phyloP scores from a whole-genome alignment of 1,140 invertebrate genomes.

The Aphidius ervi region DNA sequence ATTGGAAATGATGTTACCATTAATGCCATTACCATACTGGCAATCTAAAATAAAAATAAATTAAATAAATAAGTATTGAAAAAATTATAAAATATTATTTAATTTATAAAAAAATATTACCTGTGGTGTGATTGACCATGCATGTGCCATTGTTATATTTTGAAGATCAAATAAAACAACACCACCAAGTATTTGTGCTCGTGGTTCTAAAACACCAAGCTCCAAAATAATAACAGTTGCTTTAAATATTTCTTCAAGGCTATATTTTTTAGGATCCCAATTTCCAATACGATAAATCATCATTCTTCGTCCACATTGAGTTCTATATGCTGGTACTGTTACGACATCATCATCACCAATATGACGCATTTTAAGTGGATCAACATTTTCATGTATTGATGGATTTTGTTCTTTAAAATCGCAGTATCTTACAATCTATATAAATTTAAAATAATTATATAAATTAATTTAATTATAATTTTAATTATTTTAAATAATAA shows the following conservation, averaged over 20 bases:
- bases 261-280: slow-evolving; percentile 66
- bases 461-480: background rate
- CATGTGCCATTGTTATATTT: slow-evolving; percentile 65
- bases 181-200: slow-evolving; percentile 71
- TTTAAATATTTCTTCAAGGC: slow-evolving; percentile 69
- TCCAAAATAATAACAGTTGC: slow-evolving; percentile 68
- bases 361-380: slow-evolving; percentile 60
- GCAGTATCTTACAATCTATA: slow-evolving; percentile 71
- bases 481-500: background rate
- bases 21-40: slow-evolving; percentile 44
- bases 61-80: background rate
- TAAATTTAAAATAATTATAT: slow-evolving; percentile 5
- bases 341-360: slow-evolving; percentile 70
- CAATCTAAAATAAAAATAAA: slow-evolving; percentile 33
- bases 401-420: slow-evolving; percentile 71
- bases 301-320: slow-evolving; percentile 65
- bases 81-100: background rate
- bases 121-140: slow-evolving; percentile 67
- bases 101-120: too few species aligned
- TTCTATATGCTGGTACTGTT: slow-evolving; percentile 68
- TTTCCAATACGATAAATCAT: slow-evolving; percentile 67
- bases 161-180: slow-evolving; percentile 71
- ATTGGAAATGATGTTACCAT: slow-evolving; percentile 68
- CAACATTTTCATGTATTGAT: slow-evolving; percentile 62
- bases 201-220: slow-evolving; percentile 67